Conservation (phyloP, 2,797 vertebrate species). For the Sebastes matsubarae region DNA sequence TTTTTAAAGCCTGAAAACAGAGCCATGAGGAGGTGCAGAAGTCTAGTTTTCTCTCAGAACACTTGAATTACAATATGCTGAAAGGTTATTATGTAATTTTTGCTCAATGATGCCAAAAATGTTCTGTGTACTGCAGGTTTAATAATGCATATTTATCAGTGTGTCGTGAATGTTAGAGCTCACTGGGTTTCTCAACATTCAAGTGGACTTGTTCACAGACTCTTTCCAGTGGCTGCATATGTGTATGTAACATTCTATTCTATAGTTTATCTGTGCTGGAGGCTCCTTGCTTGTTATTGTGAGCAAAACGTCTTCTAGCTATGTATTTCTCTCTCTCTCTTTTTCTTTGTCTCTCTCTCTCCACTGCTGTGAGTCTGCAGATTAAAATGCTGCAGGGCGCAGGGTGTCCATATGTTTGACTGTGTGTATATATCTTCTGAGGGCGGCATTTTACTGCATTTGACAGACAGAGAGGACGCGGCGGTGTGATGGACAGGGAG, state of each 20-base stretch:
- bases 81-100: no score
- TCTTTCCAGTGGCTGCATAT: constrained; percentile 33
- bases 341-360: neutral
- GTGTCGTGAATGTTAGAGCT: neutral
- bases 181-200: constrained; percentile 16
- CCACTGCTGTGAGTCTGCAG: constrained; percentile 38
- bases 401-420: constrained; percentile 39
- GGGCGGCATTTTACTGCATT: neutral
- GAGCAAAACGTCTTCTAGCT: constrained; percentile 63
- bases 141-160: neutral
- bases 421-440: constrained; percentile 1
- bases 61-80: no score
- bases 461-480: constrained; percentile 4
- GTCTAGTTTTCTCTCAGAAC: no score
- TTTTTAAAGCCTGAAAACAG: no score
- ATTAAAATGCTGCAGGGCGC: constrained; percentile 52
- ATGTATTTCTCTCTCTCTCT: constrained; percentile 34
- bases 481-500: neutral
- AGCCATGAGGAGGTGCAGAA: no score
- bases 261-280: constrained; percentile 53
- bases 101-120: no score
- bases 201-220: constrained; percentile 37
- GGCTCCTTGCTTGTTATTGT: constrained; percentile 63
- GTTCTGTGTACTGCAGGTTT: no score
- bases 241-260: constrained; percentile 29